Percentiles rank a stretch among this genome's conserved stretches.
phyloP scores from a whole-genome alignment of 2,113 vertebrate genomes.

The Serinus canaria region DNA sequence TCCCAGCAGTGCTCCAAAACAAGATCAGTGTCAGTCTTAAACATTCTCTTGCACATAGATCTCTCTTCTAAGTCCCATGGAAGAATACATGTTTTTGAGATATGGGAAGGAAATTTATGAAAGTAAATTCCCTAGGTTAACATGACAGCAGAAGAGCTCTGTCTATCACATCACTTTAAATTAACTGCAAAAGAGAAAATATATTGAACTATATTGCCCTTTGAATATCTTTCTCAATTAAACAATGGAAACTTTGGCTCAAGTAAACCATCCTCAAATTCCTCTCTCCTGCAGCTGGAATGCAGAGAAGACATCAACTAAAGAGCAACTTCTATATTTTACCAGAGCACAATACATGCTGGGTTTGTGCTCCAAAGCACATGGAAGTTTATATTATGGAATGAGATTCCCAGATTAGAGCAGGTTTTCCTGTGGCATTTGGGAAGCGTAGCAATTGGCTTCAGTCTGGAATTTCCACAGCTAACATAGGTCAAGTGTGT shows the following conservation, averaged over 20 bases:
- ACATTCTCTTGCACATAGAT: background rate
- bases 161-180: background rate
- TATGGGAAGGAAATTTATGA: background rate
- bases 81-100: background rate
- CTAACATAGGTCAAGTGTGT: background rate
- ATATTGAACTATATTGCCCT: background rate
- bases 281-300: conserved; percentile 14
- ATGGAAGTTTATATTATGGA: background rate
- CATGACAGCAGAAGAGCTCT: background rate
- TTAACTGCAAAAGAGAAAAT: background rate
- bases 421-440: background rate
- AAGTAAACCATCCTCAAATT: background rate
- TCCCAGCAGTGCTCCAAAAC: background rate
- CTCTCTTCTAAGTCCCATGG: background rate
- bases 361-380: background rate
- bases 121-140: background rate
- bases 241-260: conserved; percentile 18
- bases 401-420: background rate
- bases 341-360: background rate
- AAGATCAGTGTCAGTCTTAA: background rate
- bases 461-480: background rate
- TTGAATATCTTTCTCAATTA: conserved; percentile 26
- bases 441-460: background rate
- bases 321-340: conserved; percentile 51
- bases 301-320: conserved; percentile 24